phyloP scores from a whole-genome alignment of 2,113 vertebrate genomes.

The Megatriorchis doriae region DNA sequence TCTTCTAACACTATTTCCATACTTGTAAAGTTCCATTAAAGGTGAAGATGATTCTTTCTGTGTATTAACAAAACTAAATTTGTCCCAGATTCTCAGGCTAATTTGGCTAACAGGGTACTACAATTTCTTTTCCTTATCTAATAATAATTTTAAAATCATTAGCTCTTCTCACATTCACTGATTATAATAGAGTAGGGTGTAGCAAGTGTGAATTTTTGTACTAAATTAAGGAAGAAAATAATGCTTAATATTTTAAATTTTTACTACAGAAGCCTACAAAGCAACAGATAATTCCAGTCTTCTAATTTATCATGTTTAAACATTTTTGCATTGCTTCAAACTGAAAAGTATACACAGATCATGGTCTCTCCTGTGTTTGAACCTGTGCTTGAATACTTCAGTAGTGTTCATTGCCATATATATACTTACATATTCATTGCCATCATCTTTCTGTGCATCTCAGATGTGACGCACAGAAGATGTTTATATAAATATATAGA shows the following conservation, averaged over 20 bases:
- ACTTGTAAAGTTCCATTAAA: not conserved
- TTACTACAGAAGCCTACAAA: not conserved
- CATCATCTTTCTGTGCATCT: not conserved
- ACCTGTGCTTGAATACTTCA: not conserved
- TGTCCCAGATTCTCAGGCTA: not conserved
- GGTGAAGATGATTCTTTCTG: not conserved
- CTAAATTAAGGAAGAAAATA: not conserved
- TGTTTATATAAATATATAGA: not conserved
- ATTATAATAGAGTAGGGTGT: not conserved
- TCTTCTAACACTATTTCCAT: not conserved
- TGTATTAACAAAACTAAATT: not conserved
- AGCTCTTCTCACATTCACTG: not conserved
- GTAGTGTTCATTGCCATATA: not conserved
- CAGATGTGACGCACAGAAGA: not conserved
- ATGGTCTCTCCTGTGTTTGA: not conserved
- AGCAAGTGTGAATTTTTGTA: not conserved
- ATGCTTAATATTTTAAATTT: not conserved
- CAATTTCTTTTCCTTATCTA: not conserved
- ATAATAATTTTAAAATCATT: not conserved
- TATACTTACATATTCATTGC: not conserved
- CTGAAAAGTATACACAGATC: not conserved
- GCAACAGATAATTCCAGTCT: not conserved
- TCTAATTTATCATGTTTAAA: not conserved
- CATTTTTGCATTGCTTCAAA: not conserved
- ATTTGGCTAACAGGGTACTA: not conserved